Conservation (phyloP, 2,113 vertebrate species). For the Brienomyrus brachyistius region DNA sequence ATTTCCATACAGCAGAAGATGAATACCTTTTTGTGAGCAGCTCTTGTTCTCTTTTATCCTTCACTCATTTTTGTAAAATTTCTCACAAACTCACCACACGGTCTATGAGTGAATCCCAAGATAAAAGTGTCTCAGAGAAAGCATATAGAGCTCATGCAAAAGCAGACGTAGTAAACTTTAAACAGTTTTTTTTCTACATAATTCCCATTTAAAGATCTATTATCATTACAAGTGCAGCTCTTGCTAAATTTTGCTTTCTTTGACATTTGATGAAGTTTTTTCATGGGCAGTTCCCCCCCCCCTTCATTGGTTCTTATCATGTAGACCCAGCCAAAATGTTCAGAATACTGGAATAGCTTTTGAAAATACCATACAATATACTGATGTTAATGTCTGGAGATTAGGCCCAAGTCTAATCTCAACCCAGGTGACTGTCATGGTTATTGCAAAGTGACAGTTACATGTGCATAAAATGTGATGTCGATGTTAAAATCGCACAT, state of each 20-base stretch:
- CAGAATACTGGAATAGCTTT: neutral
- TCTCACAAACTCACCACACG: neutral
- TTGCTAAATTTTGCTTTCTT: neutral
- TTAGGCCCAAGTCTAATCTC: neutral
- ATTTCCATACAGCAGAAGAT: neutral
- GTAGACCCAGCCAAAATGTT: neutral
- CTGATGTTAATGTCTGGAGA: neutral
- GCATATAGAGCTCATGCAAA: neutral
- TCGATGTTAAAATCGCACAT: neutral
- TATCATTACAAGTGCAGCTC: neutral
- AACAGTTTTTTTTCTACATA: neutral
- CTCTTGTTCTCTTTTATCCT: neutral
- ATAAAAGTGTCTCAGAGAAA: neutral
- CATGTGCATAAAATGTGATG: neutral
- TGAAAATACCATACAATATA: neutral
- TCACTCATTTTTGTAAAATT: neutral
- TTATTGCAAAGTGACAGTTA: neutral
- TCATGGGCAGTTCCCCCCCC: neutral
- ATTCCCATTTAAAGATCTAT: neutral
- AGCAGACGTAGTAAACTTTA: neutral
- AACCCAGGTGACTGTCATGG: neutral
- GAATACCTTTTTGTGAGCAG: neutral
- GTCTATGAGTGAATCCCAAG: neutral
- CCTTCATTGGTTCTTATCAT: neutral
- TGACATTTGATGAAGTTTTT: neutral